These are phyloP conservation scores for Halocynthia roretzi DNA, from an alignment of 23 tunicate species.

Conservation along the genomic window DNA sequence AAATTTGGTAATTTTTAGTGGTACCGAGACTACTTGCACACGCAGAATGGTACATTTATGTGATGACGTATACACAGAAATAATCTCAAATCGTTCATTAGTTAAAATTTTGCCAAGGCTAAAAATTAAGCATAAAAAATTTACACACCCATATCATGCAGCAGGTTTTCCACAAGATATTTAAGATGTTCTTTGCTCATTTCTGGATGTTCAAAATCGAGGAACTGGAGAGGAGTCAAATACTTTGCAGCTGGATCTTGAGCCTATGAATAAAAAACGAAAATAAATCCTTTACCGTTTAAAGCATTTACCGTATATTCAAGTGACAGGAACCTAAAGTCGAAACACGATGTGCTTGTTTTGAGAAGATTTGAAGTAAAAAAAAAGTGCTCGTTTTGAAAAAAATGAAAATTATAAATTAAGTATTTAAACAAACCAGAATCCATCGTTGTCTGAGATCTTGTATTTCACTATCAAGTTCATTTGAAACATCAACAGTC, in stretches of 20 bases:
- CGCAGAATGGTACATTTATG: too few species aligned
- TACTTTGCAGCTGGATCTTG: constrained; percentile 4
- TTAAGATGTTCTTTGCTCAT: constrained; percentile 44
- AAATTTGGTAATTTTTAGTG: too few species aligned
- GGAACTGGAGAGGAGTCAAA: constrained; percentile 35
- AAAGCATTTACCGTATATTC: too few species aligned
- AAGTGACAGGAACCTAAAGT: too few species aligned
- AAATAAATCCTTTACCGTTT: neutral
- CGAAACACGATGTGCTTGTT: too few species aligned
- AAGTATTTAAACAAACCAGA: constrained; percentile 7
- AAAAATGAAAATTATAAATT: too few species aligned
- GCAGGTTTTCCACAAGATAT: constrained; percentile 44
- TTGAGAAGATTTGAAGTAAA: too few species aligned
- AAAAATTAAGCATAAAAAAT: neutral
- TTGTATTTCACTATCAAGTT: constrained; percentile 3
- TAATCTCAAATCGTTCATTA: too few species aligned
- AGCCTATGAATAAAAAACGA: neutral
- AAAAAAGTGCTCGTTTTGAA: too few species aligned
- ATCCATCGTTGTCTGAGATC: constrained; percentile 9
- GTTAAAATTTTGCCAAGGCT: too few species aligned
- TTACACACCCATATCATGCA: constrained; percentile 78
- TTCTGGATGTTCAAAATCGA: constrained; percentile 85
- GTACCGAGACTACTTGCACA: too few species aligned
- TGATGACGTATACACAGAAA: too few species aligned
- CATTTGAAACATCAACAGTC: neutral